Evolutionary conservation across 2,797 vertebrate species (phyloP), one percentile per base, ranked within the genome.

Genomic region (Lagodon rhomboides): DNA sequence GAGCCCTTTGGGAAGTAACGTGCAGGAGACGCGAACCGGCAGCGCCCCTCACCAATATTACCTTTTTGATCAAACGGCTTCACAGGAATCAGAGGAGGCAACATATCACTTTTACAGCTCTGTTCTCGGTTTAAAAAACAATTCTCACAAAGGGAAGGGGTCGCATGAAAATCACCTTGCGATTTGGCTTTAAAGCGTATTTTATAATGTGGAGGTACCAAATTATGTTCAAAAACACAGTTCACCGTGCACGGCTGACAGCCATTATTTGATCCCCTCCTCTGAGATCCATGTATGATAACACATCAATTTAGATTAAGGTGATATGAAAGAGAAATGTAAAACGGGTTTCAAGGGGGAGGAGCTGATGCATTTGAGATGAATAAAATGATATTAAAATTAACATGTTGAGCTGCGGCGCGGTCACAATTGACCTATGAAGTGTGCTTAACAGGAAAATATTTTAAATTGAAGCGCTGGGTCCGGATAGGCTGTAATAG

Each of bases 281-380:
- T 91, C 85, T 51, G 86, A 94, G 92, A 92, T 93, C 84, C 85
- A 73, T 80, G 77, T 90, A 82, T 82, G 92, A 91, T 92, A 94
- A 88, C 82, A 76, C 90, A 90, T 94, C 93, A 90, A 93, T 94
- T 93, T 93, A 93, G 91, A 93, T 93, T 90, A 91, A 89, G 89
- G 90, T 85, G 91, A 93, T 91, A 87, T 92, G 89, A 92, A 93
- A 92, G 90, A 88, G 91, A 91, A 92, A 90, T 91, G 90, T 83
- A 85, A 93, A 92, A 78, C 20, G 73, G 87, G 72, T 77, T 93
- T 84, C 80, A 87, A 75, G 80, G 89, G 86, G 88, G 89, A 84
- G 89, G 87, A 88, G 89, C 75, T 51, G 87, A 38, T 82, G 77
- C 84, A 75, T 92, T 88, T 69, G 81, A 91, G 84, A 89, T 88